Evolutionary conservation across 2,888 invertebrate species (phyloP), one percentile per base, ranked within the genome.

Genomic region (Lysandra bellargus): DNA sequence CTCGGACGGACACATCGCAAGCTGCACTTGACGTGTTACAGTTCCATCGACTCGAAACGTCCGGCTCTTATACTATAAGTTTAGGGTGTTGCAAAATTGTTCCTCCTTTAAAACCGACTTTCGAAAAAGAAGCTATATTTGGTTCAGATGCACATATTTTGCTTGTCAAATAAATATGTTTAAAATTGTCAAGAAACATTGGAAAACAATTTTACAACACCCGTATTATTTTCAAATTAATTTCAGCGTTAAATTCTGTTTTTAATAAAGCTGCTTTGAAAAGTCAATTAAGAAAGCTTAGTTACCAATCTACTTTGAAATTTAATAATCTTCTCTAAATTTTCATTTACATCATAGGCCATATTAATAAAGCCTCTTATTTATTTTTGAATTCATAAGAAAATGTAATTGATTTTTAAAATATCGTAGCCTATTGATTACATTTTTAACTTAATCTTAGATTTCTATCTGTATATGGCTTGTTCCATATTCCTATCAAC

Each of bases 261-360:
- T 69, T 69, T 69, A 69, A 69, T 69, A 69, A 33, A 69, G 33
- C 33, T 33, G 33, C 14, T 69, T 69, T 4, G 69, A 69, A 69
- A 33, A 69, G 33, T 37, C 69, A 33, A 69, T 69, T 69, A 23
- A 33, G 69, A 37, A 69, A 69, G 69, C 69, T 69, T 17, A 17
- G 33, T 69, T 12, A 23, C 3, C 30, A 69, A 64, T 6, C 69
- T 69, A 69, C 69, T 33, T 69, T 33, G 14, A 33, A 17, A 37
- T 23, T 23, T 23, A 23, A 23, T 14, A 69, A 14, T 7, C 1
- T 6, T n/a, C 1, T 17, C 12, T 49, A 1, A 17, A 57, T 17
- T 53, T 53, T 4, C 53, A 53, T 53, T 53, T 53, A 14, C 53
- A 4, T 53, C 17, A 17, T 4, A 57, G 57, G 57, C 57, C 17